phyloP scores from a whole-genome alignment of 1,140 invertebrate genomes.

The fruit fly (Drosophila melanogaster) region Release_6_plus_ISO1_MT NC_004354.4:16827501-16828000 shows the following conservation, averaged over 20 bases:
- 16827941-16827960: conserved; percentile 26
- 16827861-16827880: conserved; percentile 75
- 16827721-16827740: conserved; percentile 83
- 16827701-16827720: conserved; percentile 79
- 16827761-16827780: conserved; percentile 82
- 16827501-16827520: conserved; percentile 76
- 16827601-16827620: conserved; percentile 62
- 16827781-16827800: conserved; percentile 78
- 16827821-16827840: conserved; percentile 66
- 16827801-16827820: conserved; percentile 80
- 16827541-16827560: conserved; percentile 81
- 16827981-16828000: conserved; percentile 27
- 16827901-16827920: conserved; percentile 76
- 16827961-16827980: not conserved
- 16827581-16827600: conserved; percentile 82
- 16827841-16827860: conserved; percentile 80
- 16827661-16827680: conserved; percentile 56
- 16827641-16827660: too few relatives aligned
- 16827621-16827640: too few relatives aligned
- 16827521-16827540: conserved; percentile 78
- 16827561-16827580: conserved; percentile 80
- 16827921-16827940: conserved; percentile 67
- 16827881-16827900: conserved; percentile 81
- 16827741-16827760: conserved; percentile 83
- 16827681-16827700: conserved; percentile 46